Percentiles rank a stretch among this genome's conserved stretches.
phyloP scores from a whole-genome alignment of 2,113 vertebrate genomes.

The Mormyrus lacerda region DNA sequence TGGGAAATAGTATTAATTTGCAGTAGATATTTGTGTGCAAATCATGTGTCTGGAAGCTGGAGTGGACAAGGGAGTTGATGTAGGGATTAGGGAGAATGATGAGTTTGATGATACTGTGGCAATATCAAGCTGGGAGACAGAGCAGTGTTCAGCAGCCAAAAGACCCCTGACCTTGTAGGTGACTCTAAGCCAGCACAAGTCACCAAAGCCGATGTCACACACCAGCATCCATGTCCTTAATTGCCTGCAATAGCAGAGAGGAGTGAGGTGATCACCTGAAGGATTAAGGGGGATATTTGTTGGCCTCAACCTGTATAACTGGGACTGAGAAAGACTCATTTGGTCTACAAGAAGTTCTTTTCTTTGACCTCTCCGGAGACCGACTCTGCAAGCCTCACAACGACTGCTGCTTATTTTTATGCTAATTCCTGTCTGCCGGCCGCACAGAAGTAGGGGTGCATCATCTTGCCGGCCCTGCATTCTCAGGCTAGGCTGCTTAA shows the following conservation, averaged over 20 bases:
- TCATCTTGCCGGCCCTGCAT: neutral
- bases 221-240: neutral
- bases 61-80: neutral
- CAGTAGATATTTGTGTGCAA: neutral
- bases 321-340: constrained; percentile 17
- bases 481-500: constrained; percentile 6
- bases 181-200: neutral
- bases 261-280: neutral
- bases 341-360: neutral
- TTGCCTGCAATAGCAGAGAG: neutral
- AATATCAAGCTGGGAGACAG: neutral
- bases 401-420: constrained; percentile 19
- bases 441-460: neutral
- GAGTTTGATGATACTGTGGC: neutral
- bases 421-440: constrained; percentile 16
- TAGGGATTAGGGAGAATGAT: neutral
- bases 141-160: neutral
- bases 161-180: neutral
- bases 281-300: constrained; percentile 23
- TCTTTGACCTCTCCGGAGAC: constrained; percentile 13
- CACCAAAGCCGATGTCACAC: neutral
- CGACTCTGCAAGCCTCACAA: constrained; percentile 4
- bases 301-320: constrained; percentile 1
- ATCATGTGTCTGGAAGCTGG: neutral
- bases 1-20: neutral